Base-by-base conservation (phyloP, 2,113 vertebrate species). In the Tragulus kanchil region DNA sequence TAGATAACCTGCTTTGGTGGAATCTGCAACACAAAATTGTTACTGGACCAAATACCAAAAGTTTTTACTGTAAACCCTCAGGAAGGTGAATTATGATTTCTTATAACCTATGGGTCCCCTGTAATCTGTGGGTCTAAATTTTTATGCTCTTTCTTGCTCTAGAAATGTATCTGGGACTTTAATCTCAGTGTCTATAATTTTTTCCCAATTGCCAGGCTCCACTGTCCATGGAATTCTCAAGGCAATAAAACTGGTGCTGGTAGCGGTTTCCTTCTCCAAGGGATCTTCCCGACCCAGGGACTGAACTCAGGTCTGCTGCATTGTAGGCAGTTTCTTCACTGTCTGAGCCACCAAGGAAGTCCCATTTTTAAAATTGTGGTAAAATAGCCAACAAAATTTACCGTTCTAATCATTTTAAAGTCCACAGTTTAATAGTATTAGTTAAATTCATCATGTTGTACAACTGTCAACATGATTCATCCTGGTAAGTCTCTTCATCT, bases 351-450 rank as follows among this genome's bases (percentile, higher is more conserved):
- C 69, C 19, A 25, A 13, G 36, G 10, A 71, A 71, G 69, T 19
- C 28, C 15, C 8, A 8, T 52, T 42, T 92, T 84, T 71, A 23
- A 12, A 5, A 61, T 52, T 85, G 21, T 85, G 23, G 56, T 52
- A 85, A 85, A 73, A 75, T 92, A 62, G 6, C 52, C 31, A 50
- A n/a, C 5, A 92, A 92, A 73, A 92, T 84, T 50, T 84, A 61
- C 45, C 21, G 85, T 54, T 23, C 13, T 52, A 54, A 61, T 17
- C 45, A 73, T 7, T 90, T 84, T 73, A 77, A 50, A 28, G 31
- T 50, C 4, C 84, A 54, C 3, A 21, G 23, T 42, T 75, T 8
- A 75, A 10, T 54, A 58, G 19, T 21, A 75, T 54, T 62, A 75
- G 62, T 25, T 28, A 73, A 77, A 89, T n/a, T 69, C 31, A 62